These are phyloP conservation scores for Irena cyanogastra DNA, from an alignment of 2,113 vertebrate genomes.

Conservation along the genomic window DNA sequence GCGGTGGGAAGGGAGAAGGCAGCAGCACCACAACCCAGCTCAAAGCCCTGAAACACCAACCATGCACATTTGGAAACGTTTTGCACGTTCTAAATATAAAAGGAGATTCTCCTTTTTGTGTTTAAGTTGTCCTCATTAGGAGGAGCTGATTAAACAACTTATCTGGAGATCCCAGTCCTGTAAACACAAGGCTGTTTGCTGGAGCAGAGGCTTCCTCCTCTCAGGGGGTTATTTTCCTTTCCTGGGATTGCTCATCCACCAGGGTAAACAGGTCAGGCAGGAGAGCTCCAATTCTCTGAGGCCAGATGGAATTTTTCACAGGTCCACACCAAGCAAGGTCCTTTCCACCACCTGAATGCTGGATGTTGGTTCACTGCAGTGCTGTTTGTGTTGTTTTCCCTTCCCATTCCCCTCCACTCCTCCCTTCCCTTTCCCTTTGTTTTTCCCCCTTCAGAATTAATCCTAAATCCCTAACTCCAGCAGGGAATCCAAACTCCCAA, in stretches of 20 bases:
- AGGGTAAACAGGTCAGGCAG: background rate
- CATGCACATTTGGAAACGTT: background rate
- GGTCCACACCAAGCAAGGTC: background rate
- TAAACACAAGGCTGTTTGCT: background rate
- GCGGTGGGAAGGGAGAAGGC: fast-evolving
- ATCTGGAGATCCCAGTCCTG: background rate
- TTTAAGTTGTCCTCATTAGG: background rate
- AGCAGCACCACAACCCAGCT: background rate
- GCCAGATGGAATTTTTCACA: background rate
- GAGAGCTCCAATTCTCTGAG: background rate
- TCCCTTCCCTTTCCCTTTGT: background rate
- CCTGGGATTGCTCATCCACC: background rate
- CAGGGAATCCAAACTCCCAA: background rate
- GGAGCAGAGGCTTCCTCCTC: background rate
- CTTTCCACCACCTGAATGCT: fast-evolving
- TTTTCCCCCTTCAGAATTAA: background rate
- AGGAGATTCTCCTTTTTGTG: background rate
- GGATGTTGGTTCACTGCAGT: fast-evolving
- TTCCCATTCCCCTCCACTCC: background rate
- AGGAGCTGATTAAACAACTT: conserved; percentile 7
- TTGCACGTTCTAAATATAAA: background rate
- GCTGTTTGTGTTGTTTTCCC: background rate
- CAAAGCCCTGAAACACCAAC: background rate
- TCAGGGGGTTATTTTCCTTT: background rate
- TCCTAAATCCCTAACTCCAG: background rate